These are phyloP conservation scores for Sebastes matsubarae DNA, from an alignment of 2,797 vertebrate species.

Conservation along the genomic window DNA sequence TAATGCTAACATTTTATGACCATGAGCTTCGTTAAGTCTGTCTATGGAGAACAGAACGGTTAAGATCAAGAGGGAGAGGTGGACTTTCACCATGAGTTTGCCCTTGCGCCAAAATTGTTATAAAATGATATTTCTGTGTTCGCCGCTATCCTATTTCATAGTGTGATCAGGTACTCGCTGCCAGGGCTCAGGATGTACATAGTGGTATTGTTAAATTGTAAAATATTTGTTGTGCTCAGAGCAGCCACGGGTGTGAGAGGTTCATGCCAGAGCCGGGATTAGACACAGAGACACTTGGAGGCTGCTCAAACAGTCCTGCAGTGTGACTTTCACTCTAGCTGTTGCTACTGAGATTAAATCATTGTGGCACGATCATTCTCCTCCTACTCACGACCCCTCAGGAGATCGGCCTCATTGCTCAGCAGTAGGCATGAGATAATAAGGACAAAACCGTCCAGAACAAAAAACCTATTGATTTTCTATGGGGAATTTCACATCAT, in stretches of 20 bases:
- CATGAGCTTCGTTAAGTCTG: slow-evolving; percentile 26
- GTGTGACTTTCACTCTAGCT: slow-evolving; percentile 51
- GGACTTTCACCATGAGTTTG: slow-evolving; percentile 5
- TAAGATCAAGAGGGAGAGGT: slow-evolving; percentile 8
- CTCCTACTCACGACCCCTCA: slow-evolving; percentile 19
- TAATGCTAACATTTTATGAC: slow-evolving; percentile 48
- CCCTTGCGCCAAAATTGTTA: background rate
- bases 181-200: background rate
- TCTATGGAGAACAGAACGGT: background rate
- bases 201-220: background rate
- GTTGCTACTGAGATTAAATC: slow-evolving; percentile 54
- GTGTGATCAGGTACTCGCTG: background rate
- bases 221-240: slow-evolving; percentile 3
- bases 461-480: slow-evolving; percentile 59
- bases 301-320: slow-evolving; percentile 37
- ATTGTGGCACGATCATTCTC: slow-evolving; percentile 44
- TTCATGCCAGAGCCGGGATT: slow-evolving; percentile 17
- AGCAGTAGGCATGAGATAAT: slow-evolving; percentile 59
- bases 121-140: slow-evolving; percentile 4
- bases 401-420: slow-evolving; percentile 53
- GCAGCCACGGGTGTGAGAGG: slow-evolving; percentile 15
- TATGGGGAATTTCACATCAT: slow-evolving; percentile 59
- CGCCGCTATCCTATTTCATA: background rate
- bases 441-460: slow-evolving; percentile 60
- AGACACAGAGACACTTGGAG: slow-evolving; percentile 34